Evolutionary conservation across 2,797 vertebrate genomes (phyloP).

Genomic region (Sebastes iracundus): DNA sequence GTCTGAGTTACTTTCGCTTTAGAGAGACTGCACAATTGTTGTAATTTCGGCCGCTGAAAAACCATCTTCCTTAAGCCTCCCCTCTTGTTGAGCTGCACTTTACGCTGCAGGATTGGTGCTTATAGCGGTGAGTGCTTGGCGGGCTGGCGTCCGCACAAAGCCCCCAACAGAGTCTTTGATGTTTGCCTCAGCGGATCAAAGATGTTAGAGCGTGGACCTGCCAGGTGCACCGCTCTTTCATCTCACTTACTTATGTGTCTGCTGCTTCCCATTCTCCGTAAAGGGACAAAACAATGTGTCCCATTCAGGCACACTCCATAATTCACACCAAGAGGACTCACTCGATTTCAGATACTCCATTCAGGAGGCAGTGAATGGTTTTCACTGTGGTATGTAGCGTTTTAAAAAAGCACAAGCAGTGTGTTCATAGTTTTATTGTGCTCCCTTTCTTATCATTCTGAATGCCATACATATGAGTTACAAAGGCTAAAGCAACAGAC

Average conservation of each 20-base stretch:
- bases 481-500: background rate
- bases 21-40: conserved; percentile 50
- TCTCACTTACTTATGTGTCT: conserved; percentile 65
- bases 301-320: conserved; percentile 42
- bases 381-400: background rate
- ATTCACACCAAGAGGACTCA: conserved; percentile 40
- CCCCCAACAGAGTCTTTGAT: conserved; percentile 74
- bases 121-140: conserved; percentile 51
- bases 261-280: conserved; percentile 52
- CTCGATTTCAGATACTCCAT: conserved; percentile 24
- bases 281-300: conserved; percentile 53
- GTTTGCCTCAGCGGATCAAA: conserved; percentile 76
- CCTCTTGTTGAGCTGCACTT: conserved; percentile 59
- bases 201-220: conserved; percentile 60
- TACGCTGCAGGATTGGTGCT: conserved; percentile 63
- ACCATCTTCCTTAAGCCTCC: conserved; percentile 44
- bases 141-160: conserved; percentile 63
- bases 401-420: background rate
- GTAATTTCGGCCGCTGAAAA: conserved; percentile 55
- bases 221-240: conserved; percentile 76
- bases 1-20: conserved; percentile 43
- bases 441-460: conserved; percentile 8
- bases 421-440: conserved; percentile 4
- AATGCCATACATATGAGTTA: background rate
- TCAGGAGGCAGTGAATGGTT: conserved; percentile 14